These are phyloP conservation scores for Pycnonotus jocosus DNA, from an alignment of 2,113 vertebrate genomes.

Conservation along the genomic window DNA sequence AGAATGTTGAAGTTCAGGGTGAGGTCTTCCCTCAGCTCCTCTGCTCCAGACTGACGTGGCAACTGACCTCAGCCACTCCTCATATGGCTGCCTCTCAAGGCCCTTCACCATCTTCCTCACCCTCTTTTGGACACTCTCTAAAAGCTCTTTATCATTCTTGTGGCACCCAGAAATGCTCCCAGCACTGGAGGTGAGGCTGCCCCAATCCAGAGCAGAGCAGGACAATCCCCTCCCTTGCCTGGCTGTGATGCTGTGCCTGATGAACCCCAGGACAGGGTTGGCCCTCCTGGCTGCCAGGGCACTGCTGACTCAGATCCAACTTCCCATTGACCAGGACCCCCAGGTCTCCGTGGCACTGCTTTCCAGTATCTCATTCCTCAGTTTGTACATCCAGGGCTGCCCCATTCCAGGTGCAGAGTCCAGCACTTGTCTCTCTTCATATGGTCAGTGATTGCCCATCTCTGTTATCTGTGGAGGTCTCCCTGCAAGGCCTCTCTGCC, in stretches of 20 bases:
- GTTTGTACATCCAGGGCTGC: accelerated
- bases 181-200: accelerated
- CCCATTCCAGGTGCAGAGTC: not conserved
- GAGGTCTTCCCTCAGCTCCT: not conserved
- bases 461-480: not conserved
- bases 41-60: not conserved
- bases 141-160: not conserved
- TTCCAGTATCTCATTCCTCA: not conserved
- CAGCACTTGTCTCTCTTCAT: not conserved
- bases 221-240: not conserved
- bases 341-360: accelerated
- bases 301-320: not conserved
- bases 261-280: accelerated
- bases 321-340: not conserved
- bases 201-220: not conserved
- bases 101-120: not conserved
- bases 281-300: not conserved
- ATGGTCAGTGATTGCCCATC: not conserved
- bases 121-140: not conserved
- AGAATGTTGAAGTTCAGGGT: not conserved
- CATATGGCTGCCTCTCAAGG: not conserved
- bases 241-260: not conserved
- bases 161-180: not conserved
- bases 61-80: not conserved
- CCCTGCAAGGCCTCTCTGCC: no score